Evolutionary conservation across 2,888 invertebrate species (phyloP).

Genomic region (Oasisia sp.): DNA sequence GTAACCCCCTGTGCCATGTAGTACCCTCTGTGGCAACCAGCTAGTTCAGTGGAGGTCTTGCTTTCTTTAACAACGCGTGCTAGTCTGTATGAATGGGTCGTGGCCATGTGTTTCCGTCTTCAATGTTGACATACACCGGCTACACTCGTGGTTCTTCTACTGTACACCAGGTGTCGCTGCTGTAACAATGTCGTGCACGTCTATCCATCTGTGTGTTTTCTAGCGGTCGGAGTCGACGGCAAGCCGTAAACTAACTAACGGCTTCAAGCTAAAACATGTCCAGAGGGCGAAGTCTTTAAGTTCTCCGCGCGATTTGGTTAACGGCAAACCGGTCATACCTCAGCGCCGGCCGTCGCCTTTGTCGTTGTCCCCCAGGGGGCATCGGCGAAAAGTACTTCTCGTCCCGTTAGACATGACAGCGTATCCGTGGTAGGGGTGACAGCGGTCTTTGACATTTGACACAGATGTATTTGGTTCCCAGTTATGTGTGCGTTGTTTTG

Average conservation of each 20-base stretch:
- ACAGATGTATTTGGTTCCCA: not conserved
- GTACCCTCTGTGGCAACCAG: not conserved
- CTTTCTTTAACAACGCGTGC: not conserved
- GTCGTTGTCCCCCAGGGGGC: not conserved
- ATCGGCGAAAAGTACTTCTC: not conserved
- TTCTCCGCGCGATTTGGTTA: not conserved
- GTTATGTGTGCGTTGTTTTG: not conserved
- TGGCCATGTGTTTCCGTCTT: not conserved
- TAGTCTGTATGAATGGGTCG: not conserved
- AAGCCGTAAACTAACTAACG: not conserved
- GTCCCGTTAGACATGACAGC: not conserved
- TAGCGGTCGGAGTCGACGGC: not conserved
- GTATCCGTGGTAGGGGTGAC: not conserved
- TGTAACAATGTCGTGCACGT: not conserved
- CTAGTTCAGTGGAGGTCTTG: not conserved
- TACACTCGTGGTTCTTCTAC: not conserved
- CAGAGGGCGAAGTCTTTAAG: conserved; percentile 12
- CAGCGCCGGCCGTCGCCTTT: not conserved
- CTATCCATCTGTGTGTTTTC: not conserved
- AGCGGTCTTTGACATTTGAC: not conserved
- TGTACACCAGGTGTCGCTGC: not conserved
- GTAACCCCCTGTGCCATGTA: not conserved
- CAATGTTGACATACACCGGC: not conserved
- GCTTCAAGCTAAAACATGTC: not conserved
- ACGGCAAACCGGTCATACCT: not conserved